Evolutionary conservation across 2,797 vertebrate genomes (phyloP).

Genomic region (Melanotaenia boesemani): DNA sequence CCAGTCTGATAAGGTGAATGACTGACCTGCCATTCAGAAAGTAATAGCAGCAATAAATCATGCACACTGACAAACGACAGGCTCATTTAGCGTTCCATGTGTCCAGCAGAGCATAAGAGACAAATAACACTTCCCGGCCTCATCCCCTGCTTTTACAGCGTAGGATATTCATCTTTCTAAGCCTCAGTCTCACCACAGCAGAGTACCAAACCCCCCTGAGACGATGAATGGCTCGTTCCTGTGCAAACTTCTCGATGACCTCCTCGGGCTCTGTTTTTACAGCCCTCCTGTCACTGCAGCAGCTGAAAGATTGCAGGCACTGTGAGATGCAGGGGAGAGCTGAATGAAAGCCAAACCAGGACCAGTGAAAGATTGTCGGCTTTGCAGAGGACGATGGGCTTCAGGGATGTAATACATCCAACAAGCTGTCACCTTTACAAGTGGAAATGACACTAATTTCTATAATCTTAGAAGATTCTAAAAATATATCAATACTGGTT

Average conservation of each 20-base stretch:
- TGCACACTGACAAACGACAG: conserved; percentile 43
- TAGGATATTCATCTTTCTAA: conserved; percentile 71
- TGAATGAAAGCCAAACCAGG: background rate
- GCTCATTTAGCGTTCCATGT: conserved; percentile 47
- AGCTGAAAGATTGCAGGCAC: conserved; percentile 57
- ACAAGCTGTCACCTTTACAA: conserved; percentile 6
- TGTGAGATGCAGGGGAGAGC: conserved; percentile 12
- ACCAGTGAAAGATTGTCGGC: conserved; percentile 17
- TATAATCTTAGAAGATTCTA: background rate
- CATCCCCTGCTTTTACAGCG: conserved; percentile 66
- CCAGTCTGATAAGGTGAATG: conserved; percentile 37
- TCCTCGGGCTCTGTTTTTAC: conserved; percentile 65
- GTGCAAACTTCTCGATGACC: conserved; percentile 66
- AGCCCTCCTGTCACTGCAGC: conserved; percentile 50
- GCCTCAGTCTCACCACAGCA: conserved; percentile 44
- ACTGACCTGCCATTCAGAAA: conserved; percentile 57
- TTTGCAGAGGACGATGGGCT: conserved; percentile 5
- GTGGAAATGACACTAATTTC: conserved; percentile 9
- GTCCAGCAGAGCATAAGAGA: conserved; percentile 60
- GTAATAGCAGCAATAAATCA: conserved; percentile 71
- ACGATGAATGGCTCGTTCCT: conserved; percentile 63
- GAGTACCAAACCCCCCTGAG: conserved; percentile 35
- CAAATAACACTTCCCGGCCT: conserved; percentile 63
- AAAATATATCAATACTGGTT: background rate
- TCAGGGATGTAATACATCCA: conserved; percentile 1